Conservation (phyloP, 2,888 invertebrate genomes). For the Mayetiola destructor region DNA sequence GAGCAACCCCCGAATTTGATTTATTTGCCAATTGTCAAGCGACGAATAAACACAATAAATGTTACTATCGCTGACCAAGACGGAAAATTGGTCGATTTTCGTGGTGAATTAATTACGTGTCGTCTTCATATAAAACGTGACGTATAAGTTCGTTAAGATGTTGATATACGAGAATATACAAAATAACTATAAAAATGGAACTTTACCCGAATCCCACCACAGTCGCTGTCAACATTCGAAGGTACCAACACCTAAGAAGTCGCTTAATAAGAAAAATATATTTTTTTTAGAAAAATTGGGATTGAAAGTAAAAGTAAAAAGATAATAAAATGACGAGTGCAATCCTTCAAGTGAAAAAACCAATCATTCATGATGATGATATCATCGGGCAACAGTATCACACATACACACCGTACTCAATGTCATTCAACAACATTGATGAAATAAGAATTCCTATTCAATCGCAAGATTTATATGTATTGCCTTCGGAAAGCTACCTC, state of each 20-base stretch:
- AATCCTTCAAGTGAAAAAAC: slow-evolving; percentile 19
- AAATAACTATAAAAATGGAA: not conserved
- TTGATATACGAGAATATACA: not conserved
- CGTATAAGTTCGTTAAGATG: not conserved
- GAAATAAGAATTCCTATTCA: slow-evolving; percentile 26
- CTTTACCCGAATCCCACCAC: not conserved
- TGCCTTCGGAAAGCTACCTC: slow-evolving; percentile 23
- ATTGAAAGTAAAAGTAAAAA: not conserved
- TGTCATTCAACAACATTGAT: slow-evolving; percentile 24
- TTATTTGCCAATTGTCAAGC: slow-evolving; percentile 22
- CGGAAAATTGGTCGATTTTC: slow-evolving; percentile 26
- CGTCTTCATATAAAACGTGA: slow-evolving; percentile 20
- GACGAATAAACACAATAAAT: slow-evolving; percentile 22
- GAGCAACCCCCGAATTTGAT: not conserved
- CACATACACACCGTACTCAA: slow-evolving; percentile 23
- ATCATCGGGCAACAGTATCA: slow-evolving; percentile 22
- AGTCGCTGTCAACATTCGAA: too few species aligned
- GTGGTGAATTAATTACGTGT: slow-evolving; percentile 24
- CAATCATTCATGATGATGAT: slow-evolving; percentile 20
- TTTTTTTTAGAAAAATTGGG: not conserved
- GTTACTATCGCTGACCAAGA: slow-evolving; percentile 26
- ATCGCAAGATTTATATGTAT: slow-evolving; percentile 23
- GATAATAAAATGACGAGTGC: slow-evolving; percentile 15
- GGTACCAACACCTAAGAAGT: not conserved
- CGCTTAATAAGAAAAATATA: not conserved